A percentile compares a stretch with the other conserved stretches of the same genome.
phyloP scores from a whole-genome alignment of 2,797 vertebrate species.

The Cottoperca gobio region DNA sequence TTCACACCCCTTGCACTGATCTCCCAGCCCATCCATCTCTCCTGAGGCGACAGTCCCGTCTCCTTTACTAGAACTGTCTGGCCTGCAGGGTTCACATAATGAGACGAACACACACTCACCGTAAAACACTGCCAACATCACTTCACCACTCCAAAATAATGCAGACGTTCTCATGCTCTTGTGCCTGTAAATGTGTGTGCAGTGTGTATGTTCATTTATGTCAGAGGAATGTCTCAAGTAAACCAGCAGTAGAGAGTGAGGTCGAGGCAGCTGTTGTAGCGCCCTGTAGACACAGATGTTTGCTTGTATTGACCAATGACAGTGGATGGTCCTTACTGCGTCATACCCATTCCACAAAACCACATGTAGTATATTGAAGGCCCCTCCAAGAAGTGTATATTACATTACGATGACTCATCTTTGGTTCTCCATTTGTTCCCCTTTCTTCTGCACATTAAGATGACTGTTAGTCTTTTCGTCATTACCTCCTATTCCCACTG shows the following conservation, averaged over 20 bases:
- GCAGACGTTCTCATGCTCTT: slow-evolving; percentile 19
- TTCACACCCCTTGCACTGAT: slow-evolving; percentile 63
- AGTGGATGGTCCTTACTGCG: slow-evolving; percentile 1
- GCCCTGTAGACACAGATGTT: slow-evolving; percentile 56
- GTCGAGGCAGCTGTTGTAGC: slow-evolving; percentile 39
- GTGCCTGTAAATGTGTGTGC: slow-evolving; percentile 9
- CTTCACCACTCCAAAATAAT: slow-evolving; percentile 26
- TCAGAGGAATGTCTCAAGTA: slow-evolving; percentile 56
- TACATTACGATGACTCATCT: slow-evolving; percentile 2
- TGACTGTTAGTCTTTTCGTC: background rate
- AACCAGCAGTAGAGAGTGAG: slow-evolving; percentile 31
- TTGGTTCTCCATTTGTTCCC: background rate
- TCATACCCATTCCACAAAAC: slow-evolving; percentile 5
- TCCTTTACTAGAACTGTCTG: slow-evolving; percentile 53
- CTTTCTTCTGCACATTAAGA: background rate
- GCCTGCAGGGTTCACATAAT: slow-evolving; percentile 48
- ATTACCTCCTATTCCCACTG: background rate
- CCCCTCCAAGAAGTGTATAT: background rate
- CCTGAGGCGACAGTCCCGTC: slow-evolving; percentile 57
- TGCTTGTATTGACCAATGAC: slow-evolving; percentile 33
- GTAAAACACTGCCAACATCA: slow-evolving; percentile 44
- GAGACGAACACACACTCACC: slow-evolving; percentile 50
- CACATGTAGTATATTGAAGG: slow-evolving; percentile 13
- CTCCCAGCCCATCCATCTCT: slow-evolving; percentile 60
- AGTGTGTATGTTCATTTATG: slow-evolving; percentile 30